Evolutionary conservation across 2,797 vertebrate genomes (phyloP).

Genomic region (Meda fulgida): DNA sequence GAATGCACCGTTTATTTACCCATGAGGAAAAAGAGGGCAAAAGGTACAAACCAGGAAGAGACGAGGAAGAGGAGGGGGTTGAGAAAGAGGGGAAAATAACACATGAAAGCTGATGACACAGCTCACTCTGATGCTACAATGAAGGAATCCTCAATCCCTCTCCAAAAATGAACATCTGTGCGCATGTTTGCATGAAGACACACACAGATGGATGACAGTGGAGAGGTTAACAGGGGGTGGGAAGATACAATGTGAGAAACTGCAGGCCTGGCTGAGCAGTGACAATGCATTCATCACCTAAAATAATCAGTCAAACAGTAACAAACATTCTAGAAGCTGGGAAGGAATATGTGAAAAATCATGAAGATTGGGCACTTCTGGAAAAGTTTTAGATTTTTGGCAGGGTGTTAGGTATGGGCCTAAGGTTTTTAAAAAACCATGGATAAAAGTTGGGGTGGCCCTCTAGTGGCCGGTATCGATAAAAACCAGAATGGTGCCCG

Average conservation of each 20-base stretch:
- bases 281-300: constrained; percentile 55
- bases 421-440: no score
- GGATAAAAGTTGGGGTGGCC: no score
- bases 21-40: constrained; percentile 64
- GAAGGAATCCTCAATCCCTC: not conserved
- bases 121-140: constrained; percentile 14
- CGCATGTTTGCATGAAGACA: constrained; percentile 26
- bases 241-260: constrained; percentile 49
- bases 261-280: constrained; percentile 49
- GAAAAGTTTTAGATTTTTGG: no score
- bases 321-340: constrained; percentile 24
- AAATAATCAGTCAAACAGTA: constrained; percentile 50
- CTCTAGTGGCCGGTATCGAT: no score
- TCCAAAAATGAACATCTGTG: constrained; percentile 32
- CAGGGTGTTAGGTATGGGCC: no score
- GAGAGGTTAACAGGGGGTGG: constrained; percentile 25
- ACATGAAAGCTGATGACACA: constrained; percentile 26
- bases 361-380: no score
- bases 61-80: not conserved
- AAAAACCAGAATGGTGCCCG: no score
- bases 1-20: constrained; percentile 82
- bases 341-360: no score
- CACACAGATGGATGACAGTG: constrained; percentile 22
- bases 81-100: not conserved
- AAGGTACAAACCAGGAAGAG: constrained; percentile 12